phyloP scores from a whole-genome alignment of 2,113 vertebrate genomes.

The Aramus guarauna region DNA sequence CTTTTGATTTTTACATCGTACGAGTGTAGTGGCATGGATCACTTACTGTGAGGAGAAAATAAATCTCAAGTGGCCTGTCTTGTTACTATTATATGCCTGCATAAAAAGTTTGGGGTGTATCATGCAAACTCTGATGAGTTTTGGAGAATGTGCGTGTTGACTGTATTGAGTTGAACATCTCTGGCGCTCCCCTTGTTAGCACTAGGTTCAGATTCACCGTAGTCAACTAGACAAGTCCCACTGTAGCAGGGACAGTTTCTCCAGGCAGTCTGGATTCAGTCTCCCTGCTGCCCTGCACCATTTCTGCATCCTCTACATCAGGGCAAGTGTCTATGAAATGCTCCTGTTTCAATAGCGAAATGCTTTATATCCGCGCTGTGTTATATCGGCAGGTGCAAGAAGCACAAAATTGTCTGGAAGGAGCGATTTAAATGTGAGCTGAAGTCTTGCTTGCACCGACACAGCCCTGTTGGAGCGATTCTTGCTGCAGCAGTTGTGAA shows the following conservation, averaged over 20 bases:
- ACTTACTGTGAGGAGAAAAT: neutral
- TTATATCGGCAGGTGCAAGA: neutral
- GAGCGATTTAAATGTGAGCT: neutral
- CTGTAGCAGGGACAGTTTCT: neutral
- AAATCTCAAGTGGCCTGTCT: neutral
- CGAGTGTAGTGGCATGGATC: neutral
- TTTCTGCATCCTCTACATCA: neutral
- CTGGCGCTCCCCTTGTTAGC: neutral
- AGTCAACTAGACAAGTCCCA: neutral
- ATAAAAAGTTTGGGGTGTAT: neutral
- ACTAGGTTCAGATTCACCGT: neutral
- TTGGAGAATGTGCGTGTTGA: accelerated
- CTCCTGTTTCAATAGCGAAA: accelerated
- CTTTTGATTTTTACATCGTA: neutral
- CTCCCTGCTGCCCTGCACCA: neutral
- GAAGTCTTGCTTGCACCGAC: neutral
- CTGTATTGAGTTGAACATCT: neutral
- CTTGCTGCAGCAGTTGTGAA: neutral
- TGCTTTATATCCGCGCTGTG: neutral
- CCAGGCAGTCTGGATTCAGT: neutral
- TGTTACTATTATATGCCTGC: accelerated
- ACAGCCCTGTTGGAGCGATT: neutral
- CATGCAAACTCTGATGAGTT: neutral
- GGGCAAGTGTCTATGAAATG: neutral
- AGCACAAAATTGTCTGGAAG: neutral